Evolutionary conservation across 2,888 invertebrate genomes (phyloP).

Genomic region (Leptopilina syphax): DNA sequence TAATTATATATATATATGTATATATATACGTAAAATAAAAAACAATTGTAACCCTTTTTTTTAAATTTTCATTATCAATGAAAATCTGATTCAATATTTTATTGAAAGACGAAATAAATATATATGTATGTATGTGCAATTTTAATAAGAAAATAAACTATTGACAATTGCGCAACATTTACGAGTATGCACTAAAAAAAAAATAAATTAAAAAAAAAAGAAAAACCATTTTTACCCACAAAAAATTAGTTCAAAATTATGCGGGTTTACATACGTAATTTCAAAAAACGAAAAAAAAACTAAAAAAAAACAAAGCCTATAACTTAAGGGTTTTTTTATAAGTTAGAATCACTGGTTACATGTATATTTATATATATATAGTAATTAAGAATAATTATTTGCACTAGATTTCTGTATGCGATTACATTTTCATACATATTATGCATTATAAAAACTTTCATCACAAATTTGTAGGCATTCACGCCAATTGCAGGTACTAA

Average conservation of each 20-base stretch:
- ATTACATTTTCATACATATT: slow-evolving; percentile 52
- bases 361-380: slow-evolving; percentile 12
- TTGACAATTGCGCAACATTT: slow-evolving; percentile 55
- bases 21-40: slow-evolving; percentile 33
- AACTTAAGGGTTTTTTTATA: slow-evolving; percentile 36
- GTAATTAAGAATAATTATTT: slow-evolving; percentile 56
- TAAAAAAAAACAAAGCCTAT: slow-evolving; percentile 41
- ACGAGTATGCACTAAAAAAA: slow-evolving; percentile 41
- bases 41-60: slow-evolving; percentile 28
- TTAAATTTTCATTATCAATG: not conserved
- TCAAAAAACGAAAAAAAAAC: slow-evolving; percentile 41
- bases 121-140: slow-evolving; percentile 53
- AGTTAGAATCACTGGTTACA: slow-evolving; percentile 53
- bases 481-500: slow-evolving; percentile 66
- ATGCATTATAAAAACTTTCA: slow-evolving; percentile 55
- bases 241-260: slow-evolving; percentile 29
- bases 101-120: slow-evolving; percentile 53
- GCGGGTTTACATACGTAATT: slow-evolving; percentile 20
- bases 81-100: slow-evolving; percentile 39
- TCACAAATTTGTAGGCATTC: slow-evolving; percentile 53
- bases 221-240: slow-evolving; percentile 22
- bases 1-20: slow-evolving; percentile 12
- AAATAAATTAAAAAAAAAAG: no score
- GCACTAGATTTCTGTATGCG: slow-evolving; percentile 56
- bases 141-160: slow-evolving; percentile 67